Evolutionary conservation across 2,113 vertebrate genomes (phyloP), one percentile per base, ranked within the genome.

Genomic region (Boleophthalmus pectinirostris): DNA sequence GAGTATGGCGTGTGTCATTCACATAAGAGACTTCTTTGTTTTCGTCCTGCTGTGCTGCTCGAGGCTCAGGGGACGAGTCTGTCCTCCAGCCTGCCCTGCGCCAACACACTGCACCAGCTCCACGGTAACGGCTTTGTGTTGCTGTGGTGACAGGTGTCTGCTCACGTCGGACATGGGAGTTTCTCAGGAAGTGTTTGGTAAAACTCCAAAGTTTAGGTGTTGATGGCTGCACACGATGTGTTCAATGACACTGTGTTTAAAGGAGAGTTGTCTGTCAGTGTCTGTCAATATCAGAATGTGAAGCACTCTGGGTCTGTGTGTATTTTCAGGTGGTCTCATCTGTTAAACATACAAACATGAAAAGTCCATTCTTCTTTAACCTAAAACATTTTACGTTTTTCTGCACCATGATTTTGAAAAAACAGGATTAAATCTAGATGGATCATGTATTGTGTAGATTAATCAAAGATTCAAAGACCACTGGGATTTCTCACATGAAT

Each of bases 101-200:
- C 21, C 23, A 15, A 24, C 74, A 45, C 70, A 75, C 69, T 81
- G 84, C 84, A 84, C 86, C 82, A 88, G 56, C 78, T 79, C 85
- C 84, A 73, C 82, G 85, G 86, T 88, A 88, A 90, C 66, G 81
- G 85, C 77, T 87, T 54, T 77, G 82, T 87, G 81, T 88, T 83
- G 82, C 81, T 56, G 64, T 74, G 85, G 88, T 90, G 90, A 90
- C 90, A 90, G 88, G 84, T 88, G 88, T 90, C 88, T 83, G 76
- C 87, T 88, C 81, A 56, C 73, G 88, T 79, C 75, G 54, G 89
- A 82, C 70, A 6, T 65, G 58, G 2, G 29, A 88, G 82, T 90
- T 90, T 90, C 85, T 88, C 88, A 88, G 90, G 84, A 89, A 89
- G 82, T 82, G 83, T 85, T 91, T 81, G 78, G 68, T 83, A 53